phyloP scores from a whole-genome alignment of 2,888 invertebrate genomes.

The Cheilosia vernalis region DNA sequence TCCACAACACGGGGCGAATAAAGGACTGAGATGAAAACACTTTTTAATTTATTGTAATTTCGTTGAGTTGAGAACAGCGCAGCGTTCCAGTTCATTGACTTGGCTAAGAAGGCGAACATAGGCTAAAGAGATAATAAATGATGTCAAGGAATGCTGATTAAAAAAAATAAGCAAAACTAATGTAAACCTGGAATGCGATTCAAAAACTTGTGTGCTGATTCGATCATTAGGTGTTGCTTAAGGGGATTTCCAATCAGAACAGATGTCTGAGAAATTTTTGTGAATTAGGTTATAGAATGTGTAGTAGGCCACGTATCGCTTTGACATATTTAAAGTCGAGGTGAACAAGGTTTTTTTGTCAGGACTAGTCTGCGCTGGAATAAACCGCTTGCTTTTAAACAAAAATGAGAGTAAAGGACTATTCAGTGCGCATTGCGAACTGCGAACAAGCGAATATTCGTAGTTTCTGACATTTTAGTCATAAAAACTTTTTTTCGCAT shows the following conservation, averaged over 20 bases:
- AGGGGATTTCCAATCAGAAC: neutral
- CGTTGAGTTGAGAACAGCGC: neutral
- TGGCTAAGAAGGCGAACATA: neutral
- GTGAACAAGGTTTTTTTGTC: no score
- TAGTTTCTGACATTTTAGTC: no score
- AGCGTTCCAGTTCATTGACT: conserved; percentile 31
- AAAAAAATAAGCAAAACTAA: neutral
- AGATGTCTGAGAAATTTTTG: neutral
- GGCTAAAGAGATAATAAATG: neutral
- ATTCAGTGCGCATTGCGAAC: no score
- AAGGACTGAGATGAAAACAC: conserved; percentile 1
- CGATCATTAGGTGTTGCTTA: neutral
- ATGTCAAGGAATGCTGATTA: neutral
- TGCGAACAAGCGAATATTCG: no score
- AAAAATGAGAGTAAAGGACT: no score
- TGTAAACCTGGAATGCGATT: neutral
- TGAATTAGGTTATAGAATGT: no score
- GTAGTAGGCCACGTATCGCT: no score
- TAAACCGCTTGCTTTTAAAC: no score
- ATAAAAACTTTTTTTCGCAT: no score
- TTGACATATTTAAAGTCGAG: no score
- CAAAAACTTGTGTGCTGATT: neutral
- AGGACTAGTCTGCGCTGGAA: no score
- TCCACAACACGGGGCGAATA: neutral
- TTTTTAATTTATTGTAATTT: conserved; percentile 4